Conservation (phyloP, 1,140 invertebrate genomes). For the Drosophila miranda region DNA sequence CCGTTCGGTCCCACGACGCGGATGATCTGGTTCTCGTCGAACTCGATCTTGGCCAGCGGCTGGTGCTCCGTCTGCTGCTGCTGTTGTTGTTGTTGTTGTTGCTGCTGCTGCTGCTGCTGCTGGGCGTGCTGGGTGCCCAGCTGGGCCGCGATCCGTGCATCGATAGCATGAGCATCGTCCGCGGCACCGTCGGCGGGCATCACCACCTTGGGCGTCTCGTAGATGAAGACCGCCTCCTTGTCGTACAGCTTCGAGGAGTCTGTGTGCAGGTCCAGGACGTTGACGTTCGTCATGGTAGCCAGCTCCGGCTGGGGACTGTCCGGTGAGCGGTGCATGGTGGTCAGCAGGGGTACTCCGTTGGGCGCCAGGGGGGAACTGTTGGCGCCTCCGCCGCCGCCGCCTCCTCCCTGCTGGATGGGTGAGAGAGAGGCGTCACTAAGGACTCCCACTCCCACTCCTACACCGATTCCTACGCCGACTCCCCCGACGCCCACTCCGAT, state of each 20-base stretch:
- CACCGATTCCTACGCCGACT: constrained; percentile 47
- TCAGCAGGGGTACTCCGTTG: constrained; percentile 74
- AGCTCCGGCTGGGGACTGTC: constrained; percentile 87
- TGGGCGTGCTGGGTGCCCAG: constrained; percentile 61
- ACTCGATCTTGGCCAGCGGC: constrained; percentile 79
- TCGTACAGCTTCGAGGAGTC: constrained; percentile 80
- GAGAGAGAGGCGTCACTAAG: constrained; percentile 72
- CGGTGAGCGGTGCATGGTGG: constrained; percentile 82
- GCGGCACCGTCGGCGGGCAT: constrained; percentile 62
- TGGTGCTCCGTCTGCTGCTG: constrained; percentile 64
- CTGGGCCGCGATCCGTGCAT: constrained; percentile 77
- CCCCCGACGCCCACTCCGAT: constrained; percentile 30
- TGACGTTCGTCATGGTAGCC: constrained; percentile 90
- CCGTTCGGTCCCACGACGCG: constrained; percentile 79
- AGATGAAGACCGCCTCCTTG: constrained; percentile 80
- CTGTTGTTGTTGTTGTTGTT: constrained; percentile 61
- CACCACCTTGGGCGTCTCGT: constrained; percentile 78
- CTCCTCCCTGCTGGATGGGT: constrained; percentile 65
- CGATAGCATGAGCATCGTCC: constrained; percentile 75
- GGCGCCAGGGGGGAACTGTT: constrained; percentile 62
- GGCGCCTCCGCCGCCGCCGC: constrained; percentile 53
- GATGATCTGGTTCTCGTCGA: constrained; percentile 82
- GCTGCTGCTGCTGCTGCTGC: constrained; percentile 45
- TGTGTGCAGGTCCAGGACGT: constrained; percentile 86
- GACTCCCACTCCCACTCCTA: constrained; percentile 45